Conservation (phyloP, 1,140 invertebrate species). For the Brachionus koreanus region DNA sequence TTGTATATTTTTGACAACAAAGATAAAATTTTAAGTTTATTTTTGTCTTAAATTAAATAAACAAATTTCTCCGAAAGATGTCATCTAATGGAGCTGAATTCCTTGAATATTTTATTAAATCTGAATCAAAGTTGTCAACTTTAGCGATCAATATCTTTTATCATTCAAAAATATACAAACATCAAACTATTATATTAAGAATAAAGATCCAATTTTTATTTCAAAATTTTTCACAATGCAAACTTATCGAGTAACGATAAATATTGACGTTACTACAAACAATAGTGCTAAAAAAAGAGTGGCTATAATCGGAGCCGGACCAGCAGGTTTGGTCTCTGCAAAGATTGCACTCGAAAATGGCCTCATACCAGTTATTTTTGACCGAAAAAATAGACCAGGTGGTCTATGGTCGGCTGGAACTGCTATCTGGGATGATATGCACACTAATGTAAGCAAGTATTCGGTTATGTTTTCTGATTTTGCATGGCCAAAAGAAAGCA, state of each 20-base stretch:
- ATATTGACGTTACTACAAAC: not conserved
- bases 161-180: not conserved
- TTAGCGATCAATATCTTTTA: not conserved
- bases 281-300: conserved; percentile 17
- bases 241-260: conserved; percentile 30
- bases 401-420: conserved; percentile 6
- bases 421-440: conserved; percentile 31
- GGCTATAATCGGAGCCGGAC: conserved; percentile 15
- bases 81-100: not conserved
- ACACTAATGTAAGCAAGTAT: conserved; percentile 83
- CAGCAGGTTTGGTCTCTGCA: not conserved
- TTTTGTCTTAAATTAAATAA: not conserved
- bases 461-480: conserved; percentile 80
- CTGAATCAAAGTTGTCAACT: not conserved
- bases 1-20: too few relatives aligned
- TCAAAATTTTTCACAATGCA: not conserved
- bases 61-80: not conserved
- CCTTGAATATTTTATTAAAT: not conserved
- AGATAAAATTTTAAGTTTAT: not conserved
- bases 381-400: not conserved
- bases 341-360: not conserved
- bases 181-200: not conserved
- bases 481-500: conserved; percentile 64
- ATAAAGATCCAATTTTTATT: not conserved
- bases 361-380: conserved; percentile 25